Percentiles rank a stretch among this genome's conserved stretches.
phyloP scores from a whole-genome alignment of 2,113 vertebrate genomes.

The Chaetorhynchus papuensis region DNA sequence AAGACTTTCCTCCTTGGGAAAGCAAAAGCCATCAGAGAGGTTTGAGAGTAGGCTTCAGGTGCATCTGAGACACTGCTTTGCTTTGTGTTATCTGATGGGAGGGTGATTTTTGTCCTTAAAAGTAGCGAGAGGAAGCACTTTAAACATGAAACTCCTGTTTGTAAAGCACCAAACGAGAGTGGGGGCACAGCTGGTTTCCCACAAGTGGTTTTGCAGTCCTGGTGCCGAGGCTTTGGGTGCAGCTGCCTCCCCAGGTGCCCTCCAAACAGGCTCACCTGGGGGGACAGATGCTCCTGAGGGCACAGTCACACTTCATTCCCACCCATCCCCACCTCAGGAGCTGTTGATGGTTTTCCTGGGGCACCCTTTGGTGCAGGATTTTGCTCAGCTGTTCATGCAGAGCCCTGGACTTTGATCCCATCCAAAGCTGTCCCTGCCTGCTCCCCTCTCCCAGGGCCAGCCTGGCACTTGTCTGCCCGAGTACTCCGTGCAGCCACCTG shows the following conservation, averaged over 20 bases:
- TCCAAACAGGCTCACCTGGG: rapidly evolving
- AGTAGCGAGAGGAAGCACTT: not conserved
- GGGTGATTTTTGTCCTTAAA: not conserved
- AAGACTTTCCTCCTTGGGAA: not conserved
- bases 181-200: not conserved
- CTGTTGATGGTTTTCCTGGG: not conserved
- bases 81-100: not conserved
- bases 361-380: not conserved
- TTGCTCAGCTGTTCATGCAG: not conserved
- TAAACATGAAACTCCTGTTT: not conserved
- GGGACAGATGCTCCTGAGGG: not conserved
- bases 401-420: rapidly evolving
- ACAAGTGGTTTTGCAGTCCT: not conserved
- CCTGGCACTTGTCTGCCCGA: rapidly evolving
- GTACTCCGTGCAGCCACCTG: not conserved
- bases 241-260: not conserved
- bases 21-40: not conserved
- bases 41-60: not conserved
- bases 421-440: not conserved
- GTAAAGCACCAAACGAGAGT: rapidly evolving
- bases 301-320: rapidly evolving
- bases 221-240: not conserved
- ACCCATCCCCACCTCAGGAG: not conserved
- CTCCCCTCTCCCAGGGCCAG: not conserved
- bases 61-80: not conserved